Conservation (phyloP, 2,797 vertebrate species). For the Cottoperca gobio region DNA sequence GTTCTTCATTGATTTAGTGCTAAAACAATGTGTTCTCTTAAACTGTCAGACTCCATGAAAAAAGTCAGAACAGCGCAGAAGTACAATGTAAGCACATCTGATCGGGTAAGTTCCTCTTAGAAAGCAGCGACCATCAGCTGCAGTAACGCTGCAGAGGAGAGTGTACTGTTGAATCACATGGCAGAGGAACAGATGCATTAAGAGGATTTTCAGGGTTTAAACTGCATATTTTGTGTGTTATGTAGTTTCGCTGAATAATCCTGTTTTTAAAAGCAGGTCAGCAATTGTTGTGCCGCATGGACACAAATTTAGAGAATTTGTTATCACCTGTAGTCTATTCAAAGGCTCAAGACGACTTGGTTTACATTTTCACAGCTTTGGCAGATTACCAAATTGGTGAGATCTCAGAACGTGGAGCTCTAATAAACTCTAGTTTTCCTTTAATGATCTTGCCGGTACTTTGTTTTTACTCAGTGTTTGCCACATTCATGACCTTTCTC, state of each 20-base stretch:
- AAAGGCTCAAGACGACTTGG: neutral
- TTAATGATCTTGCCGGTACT: neutral
- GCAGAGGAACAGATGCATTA: conserved; percentile 25
- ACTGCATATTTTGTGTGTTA: neutral
- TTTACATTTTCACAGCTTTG: neutral
- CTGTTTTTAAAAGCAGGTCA: conserved; percentile 13
- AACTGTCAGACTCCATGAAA: conserved; percentile 1
- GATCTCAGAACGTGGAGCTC: too few relatives aligned
- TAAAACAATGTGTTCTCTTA: neutral
- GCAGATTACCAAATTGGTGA: too few relatives aligned
- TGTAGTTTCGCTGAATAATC: neutral
- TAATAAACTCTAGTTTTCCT: neutral
- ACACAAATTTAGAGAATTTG: too few relatives aligned
- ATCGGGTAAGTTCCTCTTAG: conserved; percentile 13
- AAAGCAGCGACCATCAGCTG: conserved; percentile 23
- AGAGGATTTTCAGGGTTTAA: conserved; percentile 50
- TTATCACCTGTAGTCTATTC: neutral
- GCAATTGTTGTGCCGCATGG: neutral
- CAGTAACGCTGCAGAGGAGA: neutral
- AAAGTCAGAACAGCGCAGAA: neutral
- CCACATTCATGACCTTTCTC: neutral
- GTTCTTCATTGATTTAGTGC: neutral
- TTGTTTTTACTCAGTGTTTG: neutral
- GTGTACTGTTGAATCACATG: neutral
- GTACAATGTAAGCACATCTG: conserved; percentile 4